Evolutionary conservation across 1,140 invertebrate genomes (phyloP).

Genomic region (Brachionus manjavacas): DNA sequence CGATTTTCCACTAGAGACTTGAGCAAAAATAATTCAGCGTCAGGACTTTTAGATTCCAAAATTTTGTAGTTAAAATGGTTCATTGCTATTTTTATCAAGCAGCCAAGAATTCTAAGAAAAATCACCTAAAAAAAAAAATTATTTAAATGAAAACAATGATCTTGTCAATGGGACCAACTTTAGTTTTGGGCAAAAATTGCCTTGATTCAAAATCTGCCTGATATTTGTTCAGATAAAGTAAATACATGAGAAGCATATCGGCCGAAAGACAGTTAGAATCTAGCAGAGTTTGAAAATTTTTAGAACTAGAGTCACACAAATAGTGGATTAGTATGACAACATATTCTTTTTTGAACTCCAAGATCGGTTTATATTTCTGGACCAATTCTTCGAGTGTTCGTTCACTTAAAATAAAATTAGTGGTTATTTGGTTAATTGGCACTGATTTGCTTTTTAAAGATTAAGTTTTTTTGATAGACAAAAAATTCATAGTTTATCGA

Average conservation of each 20-base stretch:
- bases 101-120: not conserved
- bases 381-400: not conserved
- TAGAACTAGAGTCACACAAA: not conserved
- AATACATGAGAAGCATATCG: not conserved
- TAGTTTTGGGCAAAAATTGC: not conserved
- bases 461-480: too few species aligned
- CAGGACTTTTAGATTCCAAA: not conserved
- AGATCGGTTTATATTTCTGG: not conserved
- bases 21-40: not conserved
- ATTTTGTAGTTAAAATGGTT: not conserved
- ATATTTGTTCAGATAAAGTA: not conserved
- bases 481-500: too few species aligned
- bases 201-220: not conserved
- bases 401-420: not conserved
- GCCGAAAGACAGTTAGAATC: not conserved
- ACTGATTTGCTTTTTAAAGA: too few species aligned
- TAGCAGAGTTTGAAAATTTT: not conserved
- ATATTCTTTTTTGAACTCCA: not conserved
- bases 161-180: not conserved
- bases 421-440: not conserved
- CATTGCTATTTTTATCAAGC: not conserved
- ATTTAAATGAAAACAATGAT: not conserved
- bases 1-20: not conserved
- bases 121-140: not conserved
- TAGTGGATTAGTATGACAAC: not conserved